Conservation (phyloP, 2,113 vertebrate species). For the Vulpes vulpes region DNA sequence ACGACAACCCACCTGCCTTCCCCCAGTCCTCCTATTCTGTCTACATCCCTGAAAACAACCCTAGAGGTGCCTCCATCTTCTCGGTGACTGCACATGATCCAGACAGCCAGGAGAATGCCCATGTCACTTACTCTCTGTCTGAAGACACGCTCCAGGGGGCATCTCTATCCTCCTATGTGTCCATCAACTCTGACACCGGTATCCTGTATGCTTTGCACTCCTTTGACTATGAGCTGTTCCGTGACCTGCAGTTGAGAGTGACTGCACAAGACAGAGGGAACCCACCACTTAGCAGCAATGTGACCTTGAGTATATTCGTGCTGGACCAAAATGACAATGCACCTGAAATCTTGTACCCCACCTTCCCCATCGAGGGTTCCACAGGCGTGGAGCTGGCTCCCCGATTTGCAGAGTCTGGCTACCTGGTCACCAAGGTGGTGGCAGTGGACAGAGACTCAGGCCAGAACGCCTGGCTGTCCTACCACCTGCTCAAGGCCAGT, state of each 20-base stretch:
- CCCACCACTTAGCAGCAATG: slow-evolving; percentile 84
- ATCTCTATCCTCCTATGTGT: slow-evolving; percentile 89
- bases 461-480: slow-evolving; percentile 86
- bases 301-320: slow-evolving; percentile 79
- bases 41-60: slow-evolving; percentile 92
- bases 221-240: slow-evolving; percentile 87
- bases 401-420: slow-evolving; percentile 71
- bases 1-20: slow-evolving; percentile 92
- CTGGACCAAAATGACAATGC: slow-evolving; percentile 87
- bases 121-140: slow-evolving; percentile 90
- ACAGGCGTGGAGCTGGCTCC: slow-evolving; percentile 78
- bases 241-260: slow-evolving; percentile 76
- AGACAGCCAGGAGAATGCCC: slow-evolving; percentile 91
- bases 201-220: slow-evolving; percentile 89
- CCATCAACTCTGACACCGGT: slow-evolving; percentile 93
- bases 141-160: slow-evolving; percentile 85
- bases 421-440: slow-evolving; percentile 70
- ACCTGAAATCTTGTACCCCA: slow-evolving; percentile 86
- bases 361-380: slow-evolving; percentile 72
- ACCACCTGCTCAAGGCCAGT: slow-evolving; percentile 72
- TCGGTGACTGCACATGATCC: slow-evolving; percentile 90
- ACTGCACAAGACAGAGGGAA: slow-evolving; percentile 84
- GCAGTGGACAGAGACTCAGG: slow-evolving; percentile 55
- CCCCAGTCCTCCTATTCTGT: slow-evolving; percentile 88
- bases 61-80: slow-evolving; percentile 89